Base-by-base conservation (phyloP, 2,888 invertebrate species). In the Agrochola litura region DNA sequence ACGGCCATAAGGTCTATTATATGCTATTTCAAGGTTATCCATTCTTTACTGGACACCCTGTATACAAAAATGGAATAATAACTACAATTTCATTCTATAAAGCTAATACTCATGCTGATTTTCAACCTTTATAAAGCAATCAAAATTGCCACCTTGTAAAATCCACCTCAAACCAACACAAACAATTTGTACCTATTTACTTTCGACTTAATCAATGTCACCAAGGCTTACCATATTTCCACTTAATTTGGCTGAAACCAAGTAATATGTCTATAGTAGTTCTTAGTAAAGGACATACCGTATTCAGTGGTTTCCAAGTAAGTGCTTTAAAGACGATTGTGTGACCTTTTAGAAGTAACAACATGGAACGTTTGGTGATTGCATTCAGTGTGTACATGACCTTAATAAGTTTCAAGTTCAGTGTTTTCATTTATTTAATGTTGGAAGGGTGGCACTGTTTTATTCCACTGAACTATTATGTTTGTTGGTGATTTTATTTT, bases 321-420 rank as follows among this genome's bases (percentile, higher is more conserved):
- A 87, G 78, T 81, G 71, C 76, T 86, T 76, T 37, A 75, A 84
- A 86, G 81, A 67, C 76, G 71, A 88, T 88, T 86, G 80, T 64
- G 81, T 81, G 83, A 86, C 88, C 85, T 79, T 83, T 67, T 30
- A 43, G 16, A 41, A 54, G 56, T 52, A 58, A 56, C 41, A 72
- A 73, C 72, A 43, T 56, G 30, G 19, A 58, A 61, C n/a, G 77
- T 64, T 76, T 43, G 58, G 49, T 81, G 63, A 73, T 86, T 84
- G 78, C 76, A 77, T 58, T 73, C 43, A 66, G 77, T 70, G 37
- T 76, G 63, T 78, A 69, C 43, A 75, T 54, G 76, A 63, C 84
- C 82, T 73, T 78, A 71, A 70, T 78, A 43, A 12, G 25, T 65
- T 78, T 82, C 63, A 84, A 82, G 72, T 74, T 82, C 66, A 77